Percentiles rank a stretch among this genome's conserved stretches.
These are phyloP conservation scores for Acropternis orthonyx DNA, from an alignment of 2,797 vertebrate genomes.

Conservation along the genomic window DNA sequence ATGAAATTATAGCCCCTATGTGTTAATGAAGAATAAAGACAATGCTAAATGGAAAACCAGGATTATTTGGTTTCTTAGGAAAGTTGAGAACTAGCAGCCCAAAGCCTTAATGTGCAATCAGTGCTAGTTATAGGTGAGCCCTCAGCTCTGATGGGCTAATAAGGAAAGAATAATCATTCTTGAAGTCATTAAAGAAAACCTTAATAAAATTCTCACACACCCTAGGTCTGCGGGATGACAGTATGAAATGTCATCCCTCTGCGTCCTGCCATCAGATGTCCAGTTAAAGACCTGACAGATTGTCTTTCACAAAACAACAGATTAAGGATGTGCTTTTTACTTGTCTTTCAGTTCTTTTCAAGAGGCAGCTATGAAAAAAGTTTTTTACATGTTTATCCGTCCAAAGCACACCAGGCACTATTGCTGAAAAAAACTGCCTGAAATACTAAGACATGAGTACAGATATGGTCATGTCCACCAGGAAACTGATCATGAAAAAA, in stretches of 20 bases:
- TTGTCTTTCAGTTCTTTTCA: neutral
- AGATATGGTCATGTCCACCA: fast-evolving
- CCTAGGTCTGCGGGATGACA: neutral
- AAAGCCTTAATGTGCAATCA: neutral
- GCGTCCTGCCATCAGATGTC: neutral
- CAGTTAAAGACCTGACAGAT: neutral
- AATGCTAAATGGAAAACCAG: neutral
- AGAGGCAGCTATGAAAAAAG: neutral
- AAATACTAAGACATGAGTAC: neutral
- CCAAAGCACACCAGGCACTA: neutral
- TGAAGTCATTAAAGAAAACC: neutral
- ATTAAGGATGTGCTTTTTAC: neutral
- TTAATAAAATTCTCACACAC: neutral
- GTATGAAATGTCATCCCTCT: neutral
- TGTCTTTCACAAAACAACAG: neutral
- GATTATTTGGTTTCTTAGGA: neutral
- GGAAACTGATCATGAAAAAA: neutral
- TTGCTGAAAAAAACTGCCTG: neutral
- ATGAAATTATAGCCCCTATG: neutral
- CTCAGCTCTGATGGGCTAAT: neutral
- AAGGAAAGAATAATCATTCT: neutral
- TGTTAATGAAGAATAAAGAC: neutral
- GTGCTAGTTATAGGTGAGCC: neutral
- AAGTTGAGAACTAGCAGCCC: neutral
- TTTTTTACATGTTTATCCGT: neutral